Conservation (phyloP, 2,888 invertebrate species). For the Polymixis lichenea region DNA sequence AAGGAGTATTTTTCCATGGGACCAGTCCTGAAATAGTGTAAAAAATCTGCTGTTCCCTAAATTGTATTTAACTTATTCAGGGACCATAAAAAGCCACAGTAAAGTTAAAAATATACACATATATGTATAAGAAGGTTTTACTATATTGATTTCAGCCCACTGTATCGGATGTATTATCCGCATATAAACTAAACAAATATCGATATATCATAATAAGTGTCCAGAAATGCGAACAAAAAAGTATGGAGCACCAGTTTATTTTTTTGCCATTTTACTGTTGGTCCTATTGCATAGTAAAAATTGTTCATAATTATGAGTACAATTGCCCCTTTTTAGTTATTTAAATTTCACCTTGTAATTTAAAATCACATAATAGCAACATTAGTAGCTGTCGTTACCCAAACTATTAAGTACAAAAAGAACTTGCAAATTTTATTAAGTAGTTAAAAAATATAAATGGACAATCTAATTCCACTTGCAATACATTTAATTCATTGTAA, state of each 20-base stretch:
- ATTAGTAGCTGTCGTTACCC: constrained; percentile 45
- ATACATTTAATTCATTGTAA: constrained; percentile 58
- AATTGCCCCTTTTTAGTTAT: neutral
- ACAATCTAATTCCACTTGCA: constrained; percentile 62
- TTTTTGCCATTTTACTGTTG: neutral
- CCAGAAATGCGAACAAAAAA: neutral
- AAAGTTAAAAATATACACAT: neutral
- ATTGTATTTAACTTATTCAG: neutral
- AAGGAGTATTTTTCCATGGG: neutral
- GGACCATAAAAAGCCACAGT: too few relatives aligned
- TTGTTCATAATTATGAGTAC: neutral
- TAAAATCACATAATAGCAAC: constrained; percentile 36
- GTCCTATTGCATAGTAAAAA: neutral
- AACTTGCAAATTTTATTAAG: constrained; percentile 64
- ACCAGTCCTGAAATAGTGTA: neutral
- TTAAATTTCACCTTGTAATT: constrained; percentile 23
- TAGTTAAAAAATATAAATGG: constrained; percentile 57
- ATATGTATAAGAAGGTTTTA: neutral
- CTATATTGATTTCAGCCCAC: neutral
- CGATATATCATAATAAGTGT: neutral
- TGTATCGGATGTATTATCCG: too few relatives aligned
- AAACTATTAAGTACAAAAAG: constrained; percentile 73
- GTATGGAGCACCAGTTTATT: neutral
- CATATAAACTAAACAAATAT: neutral
- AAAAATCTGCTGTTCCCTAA: neutral